Percentiles rank a stretch among this genome's conserved stretches.
Conservation (phyloP, 2,888 invertebrate species). For the Drosophila multiciliata region DNA sequence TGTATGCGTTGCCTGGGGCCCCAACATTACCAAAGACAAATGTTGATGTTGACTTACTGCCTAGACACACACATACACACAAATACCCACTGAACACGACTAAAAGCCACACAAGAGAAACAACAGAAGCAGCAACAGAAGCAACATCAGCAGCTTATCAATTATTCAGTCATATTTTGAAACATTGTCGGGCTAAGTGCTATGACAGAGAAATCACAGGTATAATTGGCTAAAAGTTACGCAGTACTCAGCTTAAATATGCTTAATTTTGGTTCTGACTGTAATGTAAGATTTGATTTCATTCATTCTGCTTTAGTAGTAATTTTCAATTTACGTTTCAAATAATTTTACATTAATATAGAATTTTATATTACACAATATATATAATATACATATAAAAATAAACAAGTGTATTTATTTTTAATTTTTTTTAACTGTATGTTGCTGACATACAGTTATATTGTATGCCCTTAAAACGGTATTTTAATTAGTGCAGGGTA, state of each 20-base stretch:
- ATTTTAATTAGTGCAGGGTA: conserved; percentile 1
- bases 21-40: conserved; percentile 43
- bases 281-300: neutral
- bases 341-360: neutral
- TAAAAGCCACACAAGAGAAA: conserved; percentile 41
- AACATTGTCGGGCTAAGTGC: conserved; percentile 55
- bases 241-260: neutral
- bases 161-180: conserved; percentile 75
- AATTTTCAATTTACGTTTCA: neutral
- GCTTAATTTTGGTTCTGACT: neutral
- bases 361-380: neutral
- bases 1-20: conserved; percentile 58
- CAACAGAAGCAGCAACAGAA: conserved; percentile 42
- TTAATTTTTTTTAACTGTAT: neutral
- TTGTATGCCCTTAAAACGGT: neutral
- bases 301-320: neutral
- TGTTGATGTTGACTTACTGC: conserved; percentile 50
- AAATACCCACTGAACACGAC: conserved; percentile 9
- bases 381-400: neutral
- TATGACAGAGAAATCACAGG: neutral
- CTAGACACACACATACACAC: conserved; percentile 45
- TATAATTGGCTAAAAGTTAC: neutral
- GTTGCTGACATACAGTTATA: neutral
- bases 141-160: conserved; percentile 64
- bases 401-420: neutral